phyloP scores from a whole-genome alignment of 92 coral and sea anemone species.

The Epizoanthus scotinus region DNA sequence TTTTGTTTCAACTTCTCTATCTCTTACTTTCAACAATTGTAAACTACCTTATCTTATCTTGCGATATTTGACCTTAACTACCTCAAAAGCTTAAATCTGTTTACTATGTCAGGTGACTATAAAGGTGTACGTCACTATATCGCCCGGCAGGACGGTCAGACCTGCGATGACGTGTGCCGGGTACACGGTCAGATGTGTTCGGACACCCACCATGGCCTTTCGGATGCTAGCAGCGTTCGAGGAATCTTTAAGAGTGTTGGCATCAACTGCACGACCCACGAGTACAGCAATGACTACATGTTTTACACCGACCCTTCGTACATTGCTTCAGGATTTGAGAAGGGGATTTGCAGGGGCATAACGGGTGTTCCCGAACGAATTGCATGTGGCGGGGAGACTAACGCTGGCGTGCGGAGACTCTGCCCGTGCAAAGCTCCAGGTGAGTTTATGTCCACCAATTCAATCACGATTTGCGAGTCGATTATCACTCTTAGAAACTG shows the following conservation, averaged over 20 bases:
- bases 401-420: slow-evolving; percentile 29
- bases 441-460: not conserved
- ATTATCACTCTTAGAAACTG: too few relatives aligned
- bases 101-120: slow-evolving; percentile 1
- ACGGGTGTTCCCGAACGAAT: slow-evolving; percentile 14
- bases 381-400: slow-evolving; percentile 36
- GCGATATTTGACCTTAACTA: too few relatives aligned
- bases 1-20: too few relatives aligned
- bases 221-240: not conserved
- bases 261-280: slow-evolving; percentile 29
- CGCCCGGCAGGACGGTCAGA: slow-evolving; percentile 17
- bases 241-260: slow-evolving; percentile 16
- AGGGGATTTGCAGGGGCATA: slow-evolving; percentile 34
- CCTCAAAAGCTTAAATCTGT: too few relatives aligned
- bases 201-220: slow-evolving; percentile 22
- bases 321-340: slow-evolving; percentile 34
- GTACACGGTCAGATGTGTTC: slow-evolving; percentile 19
- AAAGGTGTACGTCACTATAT: slow-evolving; percentile 23
- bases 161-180: slow-evolving; percentile 31
- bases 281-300: slow-evolving; percentile 33
- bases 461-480: too few relatives aligned
- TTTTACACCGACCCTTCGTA: slow-evolving; percentile 37
- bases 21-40: too few relatives aligned
- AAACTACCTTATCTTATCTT: too few relatives aligned
- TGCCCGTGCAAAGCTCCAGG: slow-evolving; percentile 44